These are phyloP conservation scores for Pangasius larnaudii DNA, from an alignment of 2,797 vertebrate genomes.

Conservation along the genomic window DNA sequence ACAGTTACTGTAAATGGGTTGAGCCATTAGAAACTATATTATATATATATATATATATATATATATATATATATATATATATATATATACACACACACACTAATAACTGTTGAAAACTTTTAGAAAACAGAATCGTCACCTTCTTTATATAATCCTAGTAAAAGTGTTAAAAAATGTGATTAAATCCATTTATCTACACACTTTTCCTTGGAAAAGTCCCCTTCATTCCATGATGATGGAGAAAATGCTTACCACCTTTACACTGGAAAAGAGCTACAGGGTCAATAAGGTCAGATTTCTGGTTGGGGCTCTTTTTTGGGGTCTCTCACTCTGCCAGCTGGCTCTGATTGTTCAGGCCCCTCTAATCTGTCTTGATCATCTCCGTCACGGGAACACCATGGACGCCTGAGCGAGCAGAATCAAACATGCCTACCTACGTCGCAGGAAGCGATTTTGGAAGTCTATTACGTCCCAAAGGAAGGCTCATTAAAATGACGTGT, in stretches of 20 bases:
- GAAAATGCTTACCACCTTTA: conserved; percentile 43
- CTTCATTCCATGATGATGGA: conserved; percentile 18
- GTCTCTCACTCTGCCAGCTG: conserved; percentile 53
- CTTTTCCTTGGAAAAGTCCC: not conserved
- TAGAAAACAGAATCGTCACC: not conserved
- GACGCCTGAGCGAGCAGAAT: conserved; percentile 57
- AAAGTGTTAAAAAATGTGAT: not conserved
- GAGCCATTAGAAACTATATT: not conserved
- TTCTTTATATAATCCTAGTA: not conserved
- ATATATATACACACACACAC: no score
- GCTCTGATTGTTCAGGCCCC: conserved; percentile 48
- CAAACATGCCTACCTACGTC: conserved; percentile 53
- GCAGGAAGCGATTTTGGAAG: conserved; percentile 55
- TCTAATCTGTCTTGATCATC: conserved; percentile 57
- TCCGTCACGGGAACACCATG: conserved; percentile 51
- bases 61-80: no score
- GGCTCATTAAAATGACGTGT: conserved; percentile 55
- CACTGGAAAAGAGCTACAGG: conserved; percentile 35
- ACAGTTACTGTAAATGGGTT: not conserved
- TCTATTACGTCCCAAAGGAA: conserved; percentile 52
- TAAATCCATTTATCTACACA: conserved; percentile 10
- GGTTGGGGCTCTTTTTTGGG: conserved; percentile 44
- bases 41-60: not conserved
- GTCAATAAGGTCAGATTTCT: conserved; percentile 47
- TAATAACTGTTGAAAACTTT: not conserved